phyloP scores from a whole-genome alignment of 2,797 vertebrate species.

The Oreochromis mossambicus region DNA sequence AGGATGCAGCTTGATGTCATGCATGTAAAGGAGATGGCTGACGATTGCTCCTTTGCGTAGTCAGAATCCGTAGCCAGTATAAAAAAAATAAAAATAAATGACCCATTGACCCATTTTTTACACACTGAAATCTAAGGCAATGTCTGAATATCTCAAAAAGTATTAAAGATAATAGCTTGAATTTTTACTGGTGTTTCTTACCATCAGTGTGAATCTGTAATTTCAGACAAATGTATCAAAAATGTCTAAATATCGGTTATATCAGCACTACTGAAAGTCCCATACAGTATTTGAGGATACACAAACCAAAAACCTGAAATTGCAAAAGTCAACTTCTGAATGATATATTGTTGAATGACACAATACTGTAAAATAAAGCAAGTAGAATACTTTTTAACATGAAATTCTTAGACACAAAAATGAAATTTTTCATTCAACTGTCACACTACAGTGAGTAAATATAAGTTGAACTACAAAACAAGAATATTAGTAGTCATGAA shows the following conservation, averaged over 20 bases:
- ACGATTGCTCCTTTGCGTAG: neutral
- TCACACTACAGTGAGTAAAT: neutral
- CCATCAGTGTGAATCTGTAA: neutral
- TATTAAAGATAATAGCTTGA: neutral
- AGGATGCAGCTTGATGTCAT: neutral
- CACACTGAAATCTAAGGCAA: neutral
- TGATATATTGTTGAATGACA: neutral
- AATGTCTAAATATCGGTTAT: neutral
- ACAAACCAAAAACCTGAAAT: neutral
- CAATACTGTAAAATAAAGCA: neutral
- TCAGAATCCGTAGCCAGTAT: rapidly evolving
- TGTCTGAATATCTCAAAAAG: rapidly evolving
- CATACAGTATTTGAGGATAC: neutral
- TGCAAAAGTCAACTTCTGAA: neutral
- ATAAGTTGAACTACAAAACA: neutral
- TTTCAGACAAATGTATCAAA: neutral
- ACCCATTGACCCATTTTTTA: neutral
- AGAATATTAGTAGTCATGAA: neutral
- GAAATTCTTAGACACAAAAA: neutral
- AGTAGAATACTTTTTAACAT: neutral
- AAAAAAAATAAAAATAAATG: neutral
- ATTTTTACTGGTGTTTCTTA: rapidly evolving
- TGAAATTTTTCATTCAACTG: neutral
- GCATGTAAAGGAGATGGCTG: neutral
- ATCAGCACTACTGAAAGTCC: neutral